Evolutionary conservation across 2,797 vertebrate genomes (phyloP), one percentile per base, ranked within the genome.

Genomic region (Argentina silus): DNA sequence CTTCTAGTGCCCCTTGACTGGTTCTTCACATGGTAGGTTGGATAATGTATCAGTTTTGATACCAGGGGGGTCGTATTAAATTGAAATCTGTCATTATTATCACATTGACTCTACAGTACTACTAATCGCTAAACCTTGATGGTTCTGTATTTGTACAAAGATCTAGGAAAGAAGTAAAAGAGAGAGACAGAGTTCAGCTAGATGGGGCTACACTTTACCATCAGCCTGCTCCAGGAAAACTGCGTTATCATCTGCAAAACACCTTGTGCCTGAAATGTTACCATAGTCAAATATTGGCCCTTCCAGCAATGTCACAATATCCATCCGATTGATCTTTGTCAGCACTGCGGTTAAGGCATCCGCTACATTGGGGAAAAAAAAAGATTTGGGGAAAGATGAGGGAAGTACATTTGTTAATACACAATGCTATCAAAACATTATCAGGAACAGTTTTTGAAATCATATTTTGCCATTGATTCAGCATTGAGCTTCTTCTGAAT

Each of bases 211-310:
- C 93, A 93, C 91, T 93, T 95, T 95, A 99, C 98, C 98, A 96
- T 99, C 97, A 92, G 96, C 94, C 85, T 97, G 94, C 94, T 99
- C 97, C 94, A 96, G 95, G 95, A 97, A 96, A 94, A 96, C 93
- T 89, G 94, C 96, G 93, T 96, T 98, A 95, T 98, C 97, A 94
- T 99, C 98, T 94, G 97, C 96, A 97, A 99, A 99, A 93, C 97
- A 99, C 94, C 98, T 96, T 92, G 97, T 99, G 96, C 97, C 97
- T 93, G 97, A 97, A 95, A 99, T 98, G 94, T 99, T 99, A 95
- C 98, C 98, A 93, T 99, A 99, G 94, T 99, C 98, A 95, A 99
- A 99, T 95, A 99, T 99, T 92, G 98, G 98, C 94, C 98, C 98
- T 97, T 99, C 98, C 94, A 99, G 95, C 92, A 99, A 95, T 90